phyloP scores from a whole-genome alignment of 2,113 vertebrate genomes.

The Emberiza fucata region DNA sequence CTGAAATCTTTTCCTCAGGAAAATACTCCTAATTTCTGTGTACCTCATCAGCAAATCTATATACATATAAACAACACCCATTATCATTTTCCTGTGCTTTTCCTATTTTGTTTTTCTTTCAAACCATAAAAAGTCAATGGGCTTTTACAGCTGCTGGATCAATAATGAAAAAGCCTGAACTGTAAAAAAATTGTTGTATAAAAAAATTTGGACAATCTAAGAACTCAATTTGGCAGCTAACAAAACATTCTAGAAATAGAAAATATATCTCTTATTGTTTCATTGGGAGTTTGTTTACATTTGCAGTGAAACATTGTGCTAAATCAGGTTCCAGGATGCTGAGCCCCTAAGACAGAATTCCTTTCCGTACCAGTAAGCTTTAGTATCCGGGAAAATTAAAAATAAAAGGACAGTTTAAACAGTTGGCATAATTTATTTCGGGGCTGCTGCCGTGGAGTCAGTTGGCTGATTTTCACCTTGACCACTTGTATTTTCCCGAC shows the following conservation, averaged over 20 bases:
- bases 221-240: neutral
- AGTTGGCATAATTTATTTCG: neutral
- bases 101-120: neutral
- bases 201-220: neutral
- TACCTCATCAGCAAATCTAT: neutral
- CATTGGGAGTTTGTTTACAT: neutral
- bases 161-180: neutral
- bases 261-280: rapidly evolving
- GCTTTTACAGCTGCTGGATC: neutral
- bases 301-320: neutral
- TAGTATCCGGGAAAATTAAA: neutral
- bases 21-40: neutral
- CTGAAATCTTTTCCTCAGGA: neutral
- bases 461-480: neutral
- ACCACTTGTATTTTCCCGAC: neutral
- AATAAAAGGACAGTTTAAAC: neutral
- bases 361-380: neutral
- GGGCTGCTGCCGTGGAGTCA: neutral
- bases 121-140: neutral
- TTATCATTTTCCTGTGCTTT: neutral
- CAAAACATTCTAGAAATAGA: neutral
- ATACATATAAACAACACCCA: neutral
- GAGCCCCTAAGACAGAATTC: neutral
- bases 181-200: neutral
- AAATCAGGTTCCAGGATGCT: neutral